phyloP scores from a whole-genome alignment of 2,113 vertebrate species.

The Poeciliopsis retropinna region DNA sequence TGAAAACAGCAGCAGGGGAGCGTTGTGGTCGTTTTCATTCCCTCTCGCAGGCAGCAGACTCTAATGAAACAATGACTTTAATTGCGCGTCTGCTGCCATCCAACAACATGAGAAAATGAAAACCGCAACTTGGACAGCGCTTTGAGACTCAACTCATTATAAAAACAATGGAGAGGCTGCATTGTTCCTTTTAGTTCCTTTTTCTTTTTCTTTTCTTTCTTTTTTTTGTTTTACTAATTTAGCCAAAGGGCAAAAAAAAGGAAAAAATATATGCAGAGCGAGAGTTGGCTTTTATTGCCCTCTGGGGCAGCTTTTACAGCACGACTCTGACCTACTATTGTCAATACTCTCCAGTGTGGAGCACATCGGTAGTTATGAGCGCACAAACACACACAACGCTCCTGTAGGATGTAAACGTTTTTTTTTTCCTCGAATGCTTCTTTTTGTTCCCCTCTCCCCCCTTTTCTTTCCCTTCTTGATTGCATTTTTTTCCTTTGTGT shows the following conservation, averaged over 20 bases:
- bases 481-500: no score
- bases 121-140: slow-evolving; percentile 43
- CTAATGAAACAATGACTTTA: slow-evolving; percentile 68
- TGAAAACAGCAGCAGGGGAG: background rate
- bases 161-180: slow-evolving; percentile 59
- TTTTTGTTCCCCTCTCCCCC: no score
- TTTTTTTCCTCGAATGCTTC: no score
- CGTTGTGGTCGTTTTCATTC: slow-evolving; percentile 51
- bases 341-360: slow-evolving; percentile 20
- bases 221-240: slow-evolving; percentile 10
- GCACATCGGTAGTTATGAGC: slow-evolving; percentile 12
- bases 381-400: background rate
- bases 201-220: no score
- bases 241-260: slow-evolving; percentile 36
- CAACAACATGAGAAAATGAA: slow-evolving; percentile 55
- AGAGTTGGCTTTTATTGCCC: slow-evolving; percentile 49
- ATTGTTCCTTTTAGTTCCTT: slow-evolving; percentile 32
- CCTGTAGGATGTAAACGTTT: no score
- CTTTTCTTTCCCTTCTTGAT: no score
- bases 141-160: slow-evolving; percentile 58
- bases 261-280: slow-evolving; percentile 17
- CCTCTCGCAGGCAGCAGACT: slow-evolving; percentile 39
- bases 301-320: slow-evolving; percentile 55
- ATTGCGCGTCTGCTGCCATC: slow-evolving; percentile 59
- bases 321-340: slow-evolving; percentile 30